Evolutionary conservation across 2,113 vertebrate species (phyloP).

Genomic region (Urocitellus parryii): DNA sequence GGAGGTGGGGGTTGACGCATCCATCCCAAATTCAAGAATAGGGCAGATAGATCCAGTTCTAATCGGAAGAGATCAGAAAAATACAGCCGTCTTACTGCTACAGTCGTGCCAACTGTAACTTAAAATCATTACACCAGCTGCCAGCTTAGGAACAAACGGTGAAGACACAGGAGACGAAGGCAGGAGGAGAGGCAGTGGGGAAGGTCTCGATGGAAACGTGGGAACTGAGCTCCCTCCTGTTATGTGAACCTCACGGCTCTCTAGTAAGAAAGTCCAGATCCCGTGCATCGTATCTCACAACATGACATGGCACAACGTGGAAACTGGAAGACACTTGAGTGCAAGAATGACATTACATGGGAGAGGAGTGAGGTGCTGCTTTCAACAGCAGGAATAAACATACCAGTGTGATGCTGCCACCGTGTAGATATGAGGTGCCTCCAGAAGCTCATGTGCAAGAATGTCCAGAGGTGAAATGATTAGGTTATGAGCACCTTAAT

Average conservation of each 20-base stretch:
- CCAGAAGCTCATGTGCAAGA: too few relatives aligned
- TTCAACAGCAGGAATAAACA: not conserved
- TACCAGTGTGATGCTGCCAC: not conserved
- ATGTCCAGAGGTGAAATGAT: too few relatives aligned
- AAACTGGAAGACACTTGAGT: not conserved
- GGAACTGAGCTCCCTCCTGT: not conserved
- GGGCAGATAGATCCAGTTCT: not conserved
- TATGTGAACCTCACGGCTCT: not conserved
- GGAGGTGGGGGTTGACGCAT: not conserved
- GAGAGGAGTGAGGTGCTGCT: not conserved
- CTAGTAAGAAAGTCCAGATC: not conserved
- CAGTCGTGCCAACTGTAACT: not conserved
- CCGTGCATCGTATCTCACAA: not conserved
- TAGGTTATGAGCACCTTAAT: too few relatives aligned
- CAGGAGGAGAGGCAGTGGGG: not conserved
- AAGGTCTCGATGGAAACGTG: not conserved
- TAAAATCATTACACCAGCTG: not conserved
- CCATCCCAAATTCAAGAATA: not conserved
- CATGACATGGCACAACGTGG: not conserved
- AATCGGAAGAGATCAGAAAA: not conserved
- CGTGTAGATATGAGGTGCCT: too few relatives aligned
- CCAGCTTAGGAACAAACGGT: not conserved
- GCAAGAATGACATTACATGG: not conserved
- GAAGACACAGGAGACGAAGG: not conserved
- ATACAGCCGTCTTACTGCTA: not conserved